Evolutionary conservation across 2,888 invertebrate species (phyloP), one percentile per base, ranked within the genome.

Genomic region (Furcula furcula): DNA sequence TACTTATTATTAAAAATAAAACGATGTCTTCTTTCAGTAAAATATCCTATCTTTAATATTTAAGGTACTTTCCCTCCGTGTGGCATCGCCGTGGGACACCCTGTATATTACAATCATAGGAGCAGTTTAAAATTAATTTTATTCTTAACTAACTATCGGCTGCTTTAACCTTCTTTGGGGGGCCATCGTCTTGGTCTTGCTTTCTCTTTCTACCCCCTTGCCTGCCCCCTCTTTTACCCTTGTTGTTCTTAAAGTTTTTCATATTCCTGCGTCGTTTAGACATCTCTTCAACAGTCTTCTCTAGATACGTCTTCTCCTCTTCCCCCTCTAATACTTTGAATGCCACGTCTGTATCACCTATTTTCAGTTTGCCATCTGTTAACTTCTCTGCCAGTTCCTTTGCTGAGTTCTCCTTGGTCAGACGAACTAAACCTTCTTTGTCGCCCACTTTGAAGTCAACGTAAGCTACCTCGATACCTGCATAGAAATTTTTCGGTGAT

Each of bases 381-480:
- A 94, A 75, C 66, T 93, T 93, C 26, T 91, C 91, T 10, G 91
- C 61, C 32, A 94, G 72, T 33, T 91, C 90, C 43, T 91, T 91
- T 0, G 94, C 96, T 4, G 91, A 77, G 65, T 94, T 92, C 61
- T 94, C 94, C 40, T 92, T 92, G 2, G 91, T 76, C 31, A 96
- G 89, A 23, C 96, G 91, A 10, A 95, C 87, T 79, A 93, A 93
- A 1, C 94, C 97, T 55, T 93, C 91, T 3, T 90, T 79, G 47
- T 95, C 93, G 0, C 95, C 96, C 31, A 91, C 91, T 51, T 91
- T 92, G 69, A 92, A 96, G 65, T 95, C 95, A 43, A 97, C 91
- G 68, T 91, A 97, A 0, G 94, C 93, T 28, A 94, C 85, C 20
- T 93, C 91, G 1, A 84, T 76, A 26, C 89, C 90, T 65, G 68